A percentile compares a stretch with the other conserved stretches of the same genome.
These are phyloP conservation scores for Jacana jacana DNA, from an alignment of 2,113 vertebrate genomes.

Conservation along the genomic window DNA sequence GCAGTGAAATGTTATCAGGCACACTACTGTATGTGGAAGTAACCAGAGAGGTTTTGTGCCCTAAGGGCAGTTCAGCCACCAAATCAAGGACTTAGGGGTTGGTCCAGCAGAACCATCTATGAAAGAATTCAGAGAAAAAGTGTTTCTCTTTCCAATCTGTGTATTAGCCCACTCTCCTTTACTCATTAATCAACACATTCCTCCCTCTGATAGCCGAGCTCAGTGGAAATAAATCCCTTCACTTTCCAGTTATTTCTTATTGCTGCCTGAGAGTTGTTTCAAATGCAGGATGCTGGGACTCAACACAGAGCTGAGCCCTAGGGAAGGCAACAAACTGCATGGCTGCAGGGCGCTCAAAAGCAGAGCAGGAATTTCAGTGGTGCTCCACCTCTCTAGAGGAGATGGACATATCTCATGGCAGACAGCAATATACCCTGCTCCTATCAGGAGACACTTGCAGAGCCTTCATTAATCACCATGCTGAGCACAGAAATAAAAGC, in stretches of 20 bases:
- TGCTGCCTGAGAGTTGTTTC: neutral
- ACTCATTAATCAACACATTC: neutral
- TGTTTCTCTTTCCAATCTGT: neutral
- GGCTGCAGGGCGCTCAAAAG: neutral
- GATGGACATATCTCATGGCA: neutral
- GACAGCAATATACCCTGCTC: neutral
- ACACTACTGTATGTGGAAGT: neutral
- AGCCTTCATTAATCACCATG: neutral
- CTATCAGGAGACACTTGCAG: neutral
- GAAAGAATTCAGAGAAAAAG: neutral
- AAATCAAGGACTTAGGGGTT: neutral
- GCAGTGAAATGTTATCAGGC: neutral
- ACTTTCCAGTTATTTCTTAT: neutral
- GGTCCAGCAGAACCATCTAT: neutral
- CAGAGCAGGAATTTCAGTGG: neutral
- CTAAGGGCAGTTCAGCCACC: neutral
- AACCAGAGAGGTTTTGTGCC: neutral
- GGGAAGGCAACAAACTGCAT: neutral
- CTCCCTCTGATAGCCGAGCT: neutral
- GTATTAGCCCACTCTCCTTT: neutral
- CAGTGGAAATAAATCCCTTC: neutral
- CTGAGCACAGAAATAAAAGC: neutral
- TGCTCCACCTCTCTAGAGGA: neutral
- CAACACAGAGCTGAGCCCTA: neutral
- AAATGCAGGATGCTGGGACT: accelerated